Conservation (phyloP, 1,140 invertebrate genomes). For the Lepeophtheirus salmonis region DNA sequence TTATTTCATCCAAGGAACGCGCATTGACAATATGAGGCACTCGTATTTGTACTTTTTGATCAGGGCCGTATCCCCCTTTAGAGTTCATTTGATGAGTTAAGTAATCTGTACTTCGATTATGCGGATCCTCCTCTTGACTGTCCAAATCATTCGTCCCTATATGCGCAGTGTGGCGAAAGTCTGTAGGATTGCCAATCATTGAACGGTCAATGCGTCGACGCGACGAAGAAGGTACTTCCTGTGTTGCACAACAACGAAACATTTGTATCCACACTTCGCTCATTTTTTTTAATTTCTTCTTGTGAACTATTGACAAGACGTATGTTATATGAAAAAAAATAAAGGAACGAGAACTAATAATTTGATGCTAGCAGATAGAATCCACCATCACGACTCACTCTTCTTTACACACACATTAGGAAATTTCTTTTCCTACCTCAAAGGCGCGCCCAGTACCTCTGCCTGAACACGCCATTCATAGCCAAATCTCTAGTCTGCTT, state of each 20-base stretch:
- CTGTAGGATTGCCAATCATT: conserved; percentile 76
- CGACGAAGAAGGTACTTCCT: conserved; percentile 31
- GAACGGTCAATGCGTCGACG: conserved; percentile 63
- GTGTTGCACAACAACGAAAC: background rate
- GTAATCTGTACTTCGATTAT: conserved; percentile 47
- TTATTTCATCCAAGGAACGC: background rate
- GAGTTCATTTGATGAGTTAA: conserved; percentile 69
- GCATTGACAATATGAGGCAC: conserved; percentile 2
- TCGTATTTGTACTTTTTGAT: background rate
- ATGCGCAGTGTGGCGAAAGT: conserved; percentile 78
- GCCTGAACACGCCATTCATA: no score
- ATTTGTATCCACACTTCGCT: background rate
- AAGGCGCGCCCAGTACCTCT: no score
- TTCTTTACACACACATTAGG: no score
- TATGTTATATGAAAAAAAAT: no score
- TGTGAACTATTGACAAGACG: no score
- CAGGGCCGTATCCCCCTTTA: conserved; percentile 55
- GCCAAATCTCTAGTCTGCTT: no score
- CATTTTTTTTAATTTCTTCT: no score
- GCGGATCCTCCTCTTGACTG: conserved; percentile 37
- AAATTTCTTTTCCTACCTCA: no score
- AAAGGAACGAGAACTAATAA: no score
- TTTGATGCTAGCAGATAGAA: no score
- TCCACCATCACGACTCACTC: no score
- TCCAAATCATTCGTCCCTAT: conserved; percentile 34